Base-by-base conservation (phyloP, 2,797 vertebrate genomes). In the Sebastes diploproa region DNA sequence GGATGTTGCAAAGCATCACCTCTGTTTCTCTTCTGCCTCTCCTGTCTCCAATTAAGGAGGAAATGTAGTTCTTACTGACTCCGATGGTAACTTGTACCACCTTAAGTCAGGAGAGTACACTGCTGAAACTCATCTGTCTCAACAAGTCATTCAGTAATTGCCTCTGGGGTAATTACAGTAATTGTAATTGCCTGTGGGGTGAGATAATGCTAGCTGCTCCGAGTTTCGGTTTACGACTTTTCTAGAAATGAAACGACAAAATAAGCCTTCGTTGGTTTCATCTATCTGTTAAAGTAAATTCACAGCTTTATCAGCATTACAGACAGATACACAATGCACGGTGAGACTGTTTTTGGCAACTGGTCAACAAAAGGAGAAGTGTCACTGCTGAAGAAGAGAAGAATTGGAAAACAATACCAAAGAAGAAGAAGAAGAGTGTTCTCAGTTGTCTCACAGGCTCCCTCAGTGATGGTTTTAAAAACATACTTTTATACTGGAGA, bases 71-170 rank as follows among this genome's bases (percentile, higher is more conserved):
- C 32, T 82, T 10, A 55, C 38, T 9, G 25, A 75, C 38, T 56
- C 6, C 22, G 27, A n/a, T 34, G 20, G 20, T 20, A n/a, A 32
- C 20, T 23, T 68, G 67, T 23, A 30, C 46, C 9, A 66, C 59
- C 52, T 76, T 73, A 69, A 80, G 50, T 50, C 20, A 60, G 61
- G 12, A 36, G 72, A 73, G 62, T 54, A 25, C 22, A 66, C 42
- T 55, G 34, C 74, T 66, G 36, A 55, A 30, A 20, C 34, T 22
- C 20, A 67, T 68, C 16, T 32, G 30, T 32, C 55, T 36, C 18
- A 75, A 77, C 69, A 73, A 52, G 62, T 75, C 77, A n/a, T 50
- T 70, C 29, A 67, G 46, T 50, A 50, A 50, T 20, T 22, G 20
- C 50, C 20, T 54, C 20, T 54, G 50, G 18, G 46, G 46, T 50